These are phyloP conservation scores for Limonius californicus DNA, from an alignment of 1,140 invertebrate species.

Conservation along the genomic window DNA sequence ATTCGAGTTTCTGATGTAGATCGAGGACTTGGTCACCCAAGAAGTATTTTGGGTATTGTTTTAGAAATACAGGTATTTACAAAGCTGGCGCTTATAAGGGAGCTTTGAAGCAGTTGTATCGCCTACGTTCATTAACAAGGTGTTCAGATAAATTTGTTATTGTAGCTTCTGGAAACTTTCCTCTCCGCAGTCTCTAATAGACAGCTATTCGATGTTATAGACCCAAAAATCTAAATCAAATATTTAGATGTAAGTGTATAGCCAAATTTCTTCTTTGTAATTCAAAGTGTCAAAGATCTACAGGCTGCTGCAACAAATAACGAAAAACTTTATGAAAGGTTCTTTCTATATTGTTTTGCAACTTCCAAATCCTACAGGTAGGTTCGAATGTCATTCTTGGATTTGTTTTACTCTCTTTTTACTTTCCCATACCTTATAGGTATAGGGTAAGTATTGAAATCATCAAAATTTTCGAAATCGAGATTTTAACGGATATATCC, in stretches of 20 bases:
- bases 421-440: too few species aligned
- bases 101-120: neutral
- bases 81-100: neutral
- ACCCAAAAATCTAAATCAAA: neutral
- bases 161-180: neutral
- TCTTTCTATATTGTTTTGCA: too few species aligned
- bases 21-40: neutral
- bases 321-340: too few species aligned
- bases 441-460: too few species aligned
- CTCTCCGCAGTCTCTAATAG: neutral
- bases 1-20: slow-evolving; percentile 16
- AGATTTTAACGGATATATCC: too few species aligned
- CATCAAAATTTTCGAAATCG: too few species aligned
- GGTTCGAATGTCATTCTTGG: too few species aligned
- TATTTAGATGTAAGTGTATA: slow-evolving; percentile 1
- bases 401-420: too few species aligned
- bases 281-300: neutral
- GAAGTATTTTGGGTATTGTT: slow-evolving; percentile 14
- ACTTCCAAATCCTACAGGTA: too few species aligned
- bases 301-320: too few species aligned
- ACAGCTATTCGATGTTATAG: neutral
- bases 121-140: neutral
- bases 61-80: slow-evolving; percentile 1
- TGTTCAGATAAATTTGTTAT: neutral
- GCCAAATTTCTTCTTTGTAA: too few species aligned